These are phyloP conservation scores for Edolisoma coerulescens DNA, from an alignment of 2,113 vertebrate genomes.

Conservation along the genomic window DNA sequence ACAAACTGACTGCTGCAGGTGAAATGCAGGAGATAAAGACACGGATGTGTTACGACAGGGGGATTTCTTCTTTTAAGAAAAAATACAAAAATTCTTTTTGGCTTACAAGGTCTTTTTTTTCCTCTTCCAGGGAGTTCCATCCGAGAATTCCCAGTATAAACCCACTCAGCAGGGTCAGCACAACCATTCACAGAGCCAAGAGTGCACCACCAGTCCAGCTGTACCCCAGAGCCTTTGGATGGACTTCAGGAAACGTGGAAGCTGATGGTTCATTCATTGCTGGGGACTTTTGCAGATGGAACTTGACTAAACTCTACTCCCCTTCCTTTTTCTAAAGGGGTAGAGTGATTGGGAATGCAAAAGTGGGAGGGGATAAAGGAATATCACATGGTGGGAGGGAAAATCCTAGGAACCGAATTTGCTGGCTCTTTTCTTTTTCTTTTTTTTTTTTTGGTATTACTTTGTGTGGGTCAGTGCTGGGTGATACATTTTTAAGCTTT, in stretches of 20 bases:
- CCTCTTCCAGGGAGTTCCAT: conserved; percentile 37
- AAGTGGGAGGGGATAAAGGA: conserved; percentile 37
- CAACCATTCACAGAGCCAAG: conserved; percentile 51
- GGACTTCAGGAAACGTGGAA: neutral
- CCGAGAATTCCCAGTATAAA: conserved; percentile 34
- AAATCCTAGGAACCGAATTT: neutral
- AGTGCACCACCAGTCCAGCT: neutral
- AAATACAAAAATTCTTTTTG: neutral
- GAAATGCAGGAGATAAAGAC: neutral
- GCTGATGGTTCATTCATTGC: conserved; percentile 20
- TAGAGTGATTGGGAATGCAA: neutral
- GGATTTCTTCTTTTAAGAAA: neutral
- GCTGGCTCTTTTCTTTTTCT: neutral
- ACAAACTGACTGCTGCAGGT: neutral
- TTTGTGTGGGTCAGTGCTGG: neutral
- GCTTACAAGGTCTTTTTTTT: neutral
- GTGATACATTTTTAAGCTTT: conserved; percentile 33
- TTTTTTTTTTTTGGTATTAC: neutral
- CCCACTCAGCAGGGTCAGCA: conserved; percentile 58
- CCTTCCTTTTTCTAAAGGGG: conserved; percentile 15
- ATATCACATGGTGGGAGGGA: neutral
- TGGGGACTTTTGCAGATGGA: conserved; percentile 40
- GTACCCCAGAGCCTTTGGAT: neutral
- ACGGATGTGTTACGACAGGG: neutral
- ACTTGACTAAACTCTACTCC: conserved; percentile 5